phyloP scores from a whole-genome alignment of 2,113 vertebrate genomes.

The Catagonus wagneri region DNA sequence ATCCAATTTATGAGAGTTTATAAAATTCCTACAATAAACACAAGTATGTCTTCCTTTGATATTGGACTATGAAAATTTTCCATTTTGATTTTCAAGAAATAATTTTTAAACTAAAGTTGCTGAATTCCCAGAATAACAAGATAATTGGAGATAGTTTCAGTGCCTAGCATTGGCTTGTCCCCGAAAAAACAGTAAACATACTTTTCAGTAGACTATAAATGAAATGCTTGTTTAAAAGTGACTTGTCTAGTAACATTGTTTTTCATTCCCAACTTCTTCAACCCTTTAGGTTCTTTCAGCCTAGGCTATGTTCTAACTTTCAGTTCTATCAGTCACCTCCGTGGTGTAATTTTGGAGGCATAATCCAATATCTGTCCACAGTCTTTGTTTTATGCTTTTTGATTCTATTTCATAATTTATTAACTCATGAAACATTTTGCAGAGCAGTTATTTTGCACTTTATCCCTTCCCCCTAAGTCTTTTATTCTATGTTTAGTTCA shows the following conservation, averaged over 20 bases:
- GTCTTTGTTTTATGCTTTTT: slow-evolving; percentile 22
- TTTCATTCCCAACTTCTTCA: background rate
- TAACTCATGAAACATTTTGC: background rate
- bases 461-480: background rate
- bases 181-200: background rate
- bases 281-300: background rate
- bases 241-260: background rate
- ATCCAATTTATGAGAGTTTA: background rate
- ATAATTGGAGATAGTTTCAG: background rate
- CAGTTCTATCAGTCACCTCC: background rate
- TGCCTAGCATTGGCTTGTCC: background rate
- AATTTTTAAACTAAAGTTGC: background rate
- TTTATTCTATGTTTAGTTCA: background rate
- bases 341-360: background rate
- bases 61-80: background rate
- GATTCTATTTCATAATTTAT: slow-evolving; percentile 20
- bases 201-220: background rate
- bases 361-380: background rate
- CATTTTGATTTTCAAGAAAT: background rate
- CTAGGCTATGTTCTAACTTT: background rate
- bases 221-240: background rate
- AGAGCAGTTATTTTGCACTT: background rate
- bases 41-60: background rate
- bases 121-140: background rate
- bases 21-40: background rate